A percentile compares a stretch with the other conserved stretches of the same genome.
Evolutionary conservation across 2,113 vertebrate species (phyloP).

Genomic region (Pachycephala philippinensis): DNA sequence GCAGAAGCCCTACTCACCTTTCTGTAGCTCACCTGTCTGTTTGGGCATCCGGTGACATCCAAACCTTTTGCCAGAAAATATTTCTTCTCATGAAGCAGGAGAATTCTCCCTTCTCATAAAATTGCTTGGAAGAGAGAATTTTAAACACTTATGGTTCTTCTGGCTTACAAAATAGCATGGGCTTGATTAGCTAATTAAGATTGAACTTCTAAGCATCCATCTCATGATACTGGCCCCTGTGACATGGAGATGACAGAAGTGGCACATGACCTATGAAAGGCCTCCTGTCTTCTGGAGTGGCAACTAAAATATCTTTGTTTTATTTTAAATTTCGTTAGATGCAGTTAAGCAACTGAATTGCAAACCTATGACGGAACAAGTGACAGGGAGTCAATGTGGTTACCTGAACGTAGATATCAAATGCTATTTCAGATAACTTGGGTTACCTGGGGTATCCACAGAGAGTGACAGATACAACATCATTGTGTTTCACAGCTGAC

Average conservation of each 20-base stretch:
- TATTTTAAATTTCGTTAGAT: neutral
- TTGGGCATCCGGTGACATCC: neutral
- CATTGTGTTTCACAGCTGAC: neutral
- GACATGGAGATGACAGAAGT: neutral
- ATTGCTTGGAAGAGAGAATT: neutral
- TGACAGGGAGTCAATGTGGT: neutral
- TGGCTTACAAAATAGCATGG: neutral
- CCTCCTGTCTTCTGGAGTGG: neutral
- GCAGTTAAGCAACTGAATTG: neutral
- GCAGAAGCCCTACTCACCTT: neutral
- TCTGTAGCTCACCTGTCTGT: neutral
- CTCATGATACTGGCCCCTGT: neutral
- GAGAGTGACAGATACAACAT: neutral
- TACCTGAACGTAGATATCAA: neutral
- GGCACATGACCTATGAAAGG: neutral
- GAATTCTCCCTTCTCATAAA: neutral
- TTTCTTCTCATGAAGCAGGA: neutral
- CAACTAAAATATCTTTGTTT: neutral
- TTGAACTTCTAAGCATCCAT: neutral
- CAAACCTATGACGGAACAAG: neutral
- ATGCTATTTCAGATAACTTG: neutral
- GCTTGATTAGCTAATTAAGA: neutral
- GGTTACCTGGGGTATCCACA: neutral
- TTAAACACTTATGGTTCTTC: neutral
- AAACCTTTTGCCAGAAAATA: neutral